These are phyloP conservation scores for Drosophila ochracea DNA, from an alignment of 2,888 invertebrate species.

Conservation along the genomic window DNA sequence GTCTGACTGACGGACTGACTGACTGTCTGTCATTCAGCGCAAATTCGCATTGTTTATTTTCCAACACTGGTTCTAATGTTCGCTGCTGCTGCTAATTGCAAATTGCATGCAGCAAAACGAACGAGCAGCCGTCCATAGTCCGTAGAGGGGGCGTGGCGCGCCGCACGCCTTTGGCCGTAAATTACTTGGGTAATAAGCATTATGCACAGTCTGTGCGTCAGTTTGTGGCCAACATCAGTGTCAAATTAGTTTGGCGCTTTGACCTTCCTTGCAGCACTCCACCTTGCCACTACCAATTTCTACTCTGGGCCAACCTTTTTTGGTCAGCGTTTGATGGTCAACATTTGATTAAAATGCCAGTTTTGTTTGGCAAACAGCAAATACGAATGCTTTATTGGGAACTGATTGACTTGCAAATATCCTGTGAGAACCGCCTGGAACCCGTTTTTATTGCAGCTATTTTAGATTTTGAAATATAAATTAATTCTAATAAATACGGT, in stretches of 20 bases:
- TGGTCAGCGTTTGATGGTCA: constrained; percentile 49
- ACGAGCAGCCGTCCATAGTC: constrained; percentile 23
- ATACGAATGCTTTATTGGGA: not conserved
- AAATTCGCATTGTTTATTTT: constrained; percentile 63
- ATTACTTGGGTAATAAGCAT: constrained; percentile 75
- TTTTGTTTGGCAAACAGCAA: not conserved
- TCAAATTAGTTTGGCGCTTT: constrained; percentile 69
- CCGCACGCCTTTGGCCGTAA: constrained; percentile 38
- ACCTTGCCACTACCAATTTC: not conserved
- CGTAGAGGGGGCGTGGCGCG: not conserved
- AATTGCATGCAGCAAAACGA: constrained; percentile 64
- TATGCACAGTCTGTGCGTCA: constrained; percentile 60
- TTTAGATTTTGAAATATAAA: too few relatives aligned
- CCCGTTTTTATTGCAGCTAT: not conserved
- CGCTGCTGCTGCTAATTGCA: constrained; percentile 61
- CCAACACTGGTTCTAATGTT: constrained; percentile 70
- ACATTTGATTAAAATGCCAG: constrained; percentile 61
- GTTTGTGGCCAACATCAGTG: constrained; percentile 52
- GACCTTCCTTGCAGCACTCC: constrained; percentile 10
- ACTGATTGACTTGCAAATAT: not conserved
- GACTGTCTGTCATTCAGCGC: constrained; percentile 50
- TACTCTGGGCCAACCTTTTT: constrained; percentile 11
- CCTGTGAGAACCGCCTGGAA: not conserved
- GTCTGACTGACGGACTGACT: constrained; percentile 16
- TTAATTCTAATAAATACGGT: not conserved